Evolutionary conservation across 2,797 vertebrate genomes (phyloP).

Genomic region (Myotis findleyi): DNA sequence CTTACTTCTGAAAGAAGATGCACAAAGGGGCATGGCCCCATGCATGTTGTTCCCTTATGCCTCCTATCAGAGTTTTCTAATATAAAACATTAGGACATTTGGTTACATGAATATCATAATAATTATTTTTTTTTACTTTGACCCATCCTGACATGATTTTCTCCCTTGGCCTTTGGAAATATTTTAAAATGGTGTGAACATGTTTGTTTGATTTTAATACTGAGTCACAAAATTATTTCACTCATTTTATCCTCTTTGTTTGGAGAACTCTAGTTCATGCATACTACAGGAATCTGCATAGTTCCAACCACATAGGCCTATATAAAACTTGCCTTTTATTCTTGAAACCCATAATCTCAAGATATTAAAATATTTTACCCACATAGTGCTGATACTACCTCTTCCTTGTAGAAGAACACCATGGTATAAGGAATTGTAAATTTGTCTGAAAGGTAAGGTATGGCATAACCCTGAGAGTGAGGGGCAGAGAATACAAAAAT

Average conservation of each 20-base stretch:
- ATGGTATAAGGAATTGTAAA: not conserved
- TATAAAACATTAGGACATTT: conserved; percentile 13
- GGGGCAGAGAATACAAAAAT: not conserved
- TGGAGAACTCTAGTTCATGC: not conserved
- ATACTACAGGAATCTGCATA: not conserved
- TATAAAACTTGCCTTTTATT: conserved; percentile 20
- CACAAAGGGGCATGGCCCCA: not conserved
- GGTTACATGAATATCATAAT: not conserved
- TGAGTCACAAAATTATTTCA: conserved; percentile 39
- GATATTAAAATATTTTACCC: not conserved
- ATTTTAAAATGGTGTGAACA: conserved; percentile 31
- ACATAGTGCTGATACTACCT: not conserved
- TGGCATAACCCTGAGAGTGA: not conserved
- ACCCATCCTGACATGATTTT: not conserved
- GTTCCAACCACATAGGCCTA: not conserved
- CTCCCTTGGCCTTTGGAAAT: conserved; percentile 28
- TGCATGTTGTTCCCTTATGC: not conserved
- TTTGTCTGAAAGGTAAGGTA: not conserved
- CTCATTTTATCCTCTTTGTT: not conserved
- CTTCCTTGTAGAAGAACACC: not conserved
- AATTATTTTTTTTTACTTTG: conserved; percentile 27
- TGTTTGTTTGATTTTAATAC: not conserved
- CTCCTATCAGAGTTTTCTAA: conserved; percentile 16
- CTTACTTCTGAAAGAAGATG: not conserved
- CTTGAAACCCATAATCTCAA: conserved; percentile 1